Conservation (phyloP, 2,888 invertebrate species). For the Ennomos erosarius region DNA sequence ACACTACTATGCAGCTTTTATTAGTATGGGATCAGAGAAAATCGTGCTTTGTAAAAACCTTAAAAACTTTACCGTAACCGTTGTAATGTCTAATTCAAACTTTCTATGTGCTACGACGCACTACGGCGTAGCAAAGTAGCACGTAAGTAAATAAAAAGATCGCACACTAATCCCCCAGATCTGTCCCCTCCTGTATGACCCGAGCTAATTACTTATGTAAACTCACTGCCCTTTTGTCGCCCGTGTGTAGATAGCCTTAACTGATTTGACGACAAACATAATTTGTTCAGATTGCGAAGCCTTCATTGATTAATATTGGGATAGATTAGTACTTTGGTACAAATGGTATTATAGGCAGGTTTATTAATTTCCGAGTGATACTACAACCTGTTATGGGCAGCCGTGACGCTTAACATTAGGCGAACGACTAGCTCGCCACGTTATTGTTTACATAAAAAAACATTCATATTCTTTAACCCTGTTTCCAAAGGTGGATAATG, state of each 20-base stretch:
- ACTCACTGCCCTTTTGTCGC: conserved; percentile 66
- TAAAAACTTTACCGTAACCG: too few relatives aligned
- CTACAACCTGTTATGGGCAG: too few relatives aligned
- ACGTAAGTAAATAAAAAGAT: conserved; percentile 72
- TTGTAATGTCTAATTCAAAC: background rate
- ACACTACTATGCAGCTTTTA: too few relatives aligned
- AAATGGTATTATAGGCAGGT: conserved; percentile 7
- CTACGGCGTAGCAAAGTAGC: conserved; percentile 73
- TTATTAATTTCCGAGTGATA: too few relatives aligned
- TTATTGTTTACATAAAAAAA: too few relatives aligned
- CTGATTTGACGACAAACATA: conserved; percentile 59
- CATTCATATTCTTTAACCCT: too few relatives aligned
- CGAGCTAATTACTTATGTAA: conserved; percentile 81
- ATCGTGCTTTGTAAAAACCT: too few relatives aligned
- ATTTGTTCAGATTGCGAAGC: conserved; percentile 45
- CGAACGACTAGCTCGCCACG: too few relatives aligned
- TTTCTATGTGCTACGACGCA: conserved; percentile 19
- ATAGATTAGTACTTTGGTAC: conserved; percentile 23
- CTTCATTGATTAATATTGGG: conserved; percentile 39
- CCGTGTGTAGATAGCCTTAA: conserved; percentile 58
- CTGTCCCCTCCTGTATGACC: conserved; percentile 56
- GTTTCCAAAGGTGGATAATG: too few relatives aligned
- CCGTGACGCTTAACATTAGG: too few relatives aligned
- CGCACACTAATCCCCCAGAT: conserved; percentile 54
- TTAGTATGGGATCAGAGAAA: too few relatives aligned